Percentiles rank a stretch among this genome's conserved stretches.
These are phyloP conservation scores for Dendrolimus punctatus DNA, from an alignment of 1,140 invertebrate genomes.

Conservation along the genomic window DNA sequence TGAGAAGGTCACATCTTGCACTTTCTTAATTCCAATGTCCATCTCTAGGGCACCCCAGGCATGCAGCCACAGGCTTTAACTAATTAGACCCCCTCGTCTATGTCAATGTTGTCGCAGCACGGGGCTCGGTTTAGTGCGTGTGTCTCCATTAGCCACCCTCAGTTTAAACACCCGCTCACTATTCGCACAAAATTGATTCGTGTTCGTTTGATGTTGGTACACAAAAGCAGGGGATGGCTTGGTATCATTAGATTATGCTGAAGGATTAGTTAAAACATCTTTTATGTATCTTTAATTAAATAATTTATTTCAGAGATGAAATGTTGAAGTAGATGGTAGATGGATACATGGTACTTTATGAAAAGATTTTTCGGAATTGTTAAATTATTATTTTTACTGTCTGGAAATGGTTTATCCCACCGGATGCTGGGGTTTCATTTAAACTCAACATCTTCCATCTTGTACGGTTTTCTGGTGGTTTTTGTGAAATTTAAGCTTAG, in stretches of 20 bases:
- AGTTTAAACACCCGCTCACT: slow-evolving; percentile 60
- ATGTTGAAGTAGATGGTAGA: no score
- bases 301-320: no score
- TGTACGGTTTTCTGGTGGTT: no score
- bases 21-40: slow-evolving; percentile 12
- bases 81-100: slow-evolving; percentile 61
- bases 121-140: slow-evolving; percentile 59
- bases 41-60: slow-evolving; percentile 36
- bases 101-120: slow-evolving; percentile 57
- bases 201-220: slow-evolving; percentile 28
- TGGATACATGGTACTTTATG: no score
- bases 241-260: neutral
- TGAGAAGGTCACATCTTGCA: neutral
- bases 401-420: no score
- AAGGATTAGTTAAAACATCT: no score
- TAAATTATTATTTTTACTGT: no score
- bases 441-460: no score
- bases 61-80: slow-evolving; percentile 45
- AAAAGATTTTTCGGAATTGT: no score
- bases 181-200: slow-evolving; percentile 67
- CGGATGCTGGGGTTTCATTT: no score
- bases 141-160: slow-evolving; percentile 66
- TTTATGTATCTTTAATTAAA: no score
- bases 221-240: neutral
- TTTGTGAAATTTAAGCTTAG: no score